Percentiles rank a stretch among this genome's conserved stretches.
phyloP scores from a whole-genome alignment of 2,113 vertebrate species.

The Phalacrocorax carbo region DNA sequence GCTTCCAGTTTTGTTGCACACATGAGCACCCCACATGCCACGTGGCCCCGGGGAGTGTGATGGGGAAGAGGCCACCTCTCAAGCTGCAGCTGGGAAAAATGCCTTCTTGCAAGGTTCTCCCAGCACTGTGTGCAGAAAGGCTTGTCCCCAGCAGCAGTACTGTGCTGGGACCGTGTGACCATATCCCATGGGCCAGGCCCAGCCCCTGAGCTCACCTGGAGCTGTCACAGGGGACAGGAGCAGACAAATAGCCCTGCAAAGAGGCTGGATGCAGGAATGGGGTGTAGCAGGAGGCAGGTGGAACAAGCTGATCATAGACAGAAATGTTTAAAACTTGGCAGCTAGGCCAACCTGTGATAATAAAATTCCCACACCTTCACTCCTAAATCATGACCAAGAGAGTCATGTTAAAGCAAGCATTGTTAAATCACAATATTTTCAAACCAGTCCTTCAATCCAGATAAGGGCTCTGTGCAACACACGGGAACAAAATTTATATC shows the following conservation, averaged over 20 bases:
- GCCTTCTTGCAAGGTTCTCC: neutral
- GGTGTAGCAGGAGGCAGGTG: neutral
- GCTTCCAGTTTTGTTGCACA: neutral
- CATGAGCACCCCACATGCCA: neutral
- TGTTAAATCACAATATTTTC: neutral
- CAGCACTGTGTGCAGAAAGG: neutral
- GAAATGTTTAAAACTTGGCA: neutral
- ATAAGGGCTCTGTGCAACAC: neutral
- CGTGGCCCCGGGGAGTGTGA: accelerated
- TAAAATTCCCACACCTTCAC: neutral
- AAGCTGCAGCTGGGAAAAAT: neutral
- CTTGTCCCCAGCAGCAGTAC: neutral
- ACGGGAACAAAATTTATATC: neutral
- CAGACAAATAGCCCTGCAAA: neutral
- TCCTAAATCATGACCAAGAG: neutral
- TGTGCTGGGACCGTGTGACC: neutral
- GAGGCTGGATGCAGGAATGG: neutral
- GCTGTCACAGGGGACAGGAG: neutral
- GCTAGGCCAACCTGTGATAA: neutral
- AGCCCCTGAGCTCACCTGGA: neutral
- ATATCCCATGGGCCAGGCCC: neutral
- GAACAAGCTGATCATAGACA: neutral
- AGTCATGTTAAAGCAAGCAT: too few species aligned
- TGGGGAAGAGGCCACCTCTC: neutral
- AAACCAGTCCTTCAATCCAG: neutral